These are phyloP conservation scores for Botrylloides violaceus DNA, from an alignment of 23 tunicate genomes.

Conservation along the genomic window DNA sequence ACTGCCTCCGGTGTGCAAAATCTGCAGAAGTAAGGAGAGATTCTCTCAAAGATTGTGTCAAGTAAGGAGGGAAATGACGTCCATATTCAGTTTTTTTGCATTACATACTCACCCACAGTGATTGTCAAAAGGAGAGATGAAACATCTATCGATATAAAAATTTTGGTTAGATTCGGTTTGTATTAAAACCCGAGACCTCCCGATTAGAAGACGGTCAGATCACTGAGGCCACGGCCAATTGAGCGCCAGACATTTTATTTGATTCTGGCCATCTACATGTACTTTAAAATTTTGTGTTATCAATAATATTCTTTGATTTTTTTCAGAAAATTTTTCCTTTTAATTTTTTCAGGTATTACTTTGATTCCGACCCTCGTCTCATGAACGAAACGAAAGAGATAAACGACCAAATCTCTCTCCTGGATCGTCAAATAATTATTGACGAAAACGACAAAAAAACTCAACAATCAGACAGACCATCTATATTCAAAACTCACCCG, in stretches of 20 bases:
- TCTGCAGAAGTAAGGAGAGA: constrained; percentile 55
- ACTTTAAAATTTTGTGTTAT: no score
- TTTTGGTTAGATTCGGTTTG: no score
- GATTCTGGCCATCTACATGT: no score
- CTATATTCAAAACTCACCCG: constrained; percentile 75
- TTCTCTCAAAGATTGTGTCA: constrained; percentile 73
- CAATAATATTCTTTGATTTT: no score
- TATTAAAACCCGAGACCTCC: no score
- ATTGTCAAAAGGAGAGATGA: no score
- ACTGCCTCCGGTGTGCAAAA: constrained; percentile 42
- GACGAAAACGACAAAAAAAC: constrained; percentile 58
- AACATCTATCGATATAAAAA: no score
- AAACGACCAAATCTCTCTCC: constrained; percentile 47
- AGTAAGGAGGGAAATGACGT: constrained; percentile 50
- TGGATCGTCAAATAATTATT: constrained; percentile 59
- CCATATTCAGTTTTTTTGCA: not conserved
- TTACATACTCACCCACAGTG: no score
- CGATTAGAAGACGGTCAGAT: no score
- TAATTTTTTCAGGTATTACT: constrained; percentile 52
- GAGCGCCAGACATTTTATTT: no score
- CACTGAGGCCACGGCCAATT: no score
- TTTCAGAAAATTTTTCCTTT: no score
- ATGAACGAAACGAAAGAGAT: constrained; percentile 53
- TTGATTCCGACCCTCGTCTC: constrained; percentile 59
- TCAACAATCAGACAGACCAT: constrained; percentile 32